A percentile compares a stretch with the other conserved stretches of the same genome.
phyloP scores from a whole-genome alignment of 2,888 invertebrate species.

The Tryphoninae sp. region DNA sequence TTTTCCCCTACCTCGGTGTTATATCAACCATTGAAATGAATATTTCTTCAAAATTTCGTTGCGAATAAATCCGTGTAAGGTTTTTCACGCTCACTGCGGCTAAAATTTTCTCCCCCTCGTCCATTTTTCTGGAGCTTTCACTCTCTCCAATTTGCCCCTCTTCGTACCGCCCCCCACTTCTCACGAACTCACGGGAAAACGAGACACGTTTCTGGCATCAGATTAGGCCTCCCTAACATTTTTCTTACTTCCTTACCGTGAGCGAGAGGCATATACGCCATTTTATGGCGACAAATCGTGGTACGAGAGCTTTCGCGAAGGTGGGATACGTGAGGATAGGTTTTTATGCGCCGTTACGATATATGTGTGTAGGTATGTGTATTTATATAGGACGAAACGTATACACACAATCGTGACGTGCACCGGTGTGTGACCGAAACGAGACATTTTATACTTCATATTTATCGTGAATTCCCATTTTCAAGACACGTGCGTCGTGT shows the following conservation, averaged over 20 bases:
- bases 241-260: conserved; percentile 64
- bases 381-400: background rate
- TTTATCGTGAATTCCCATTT: background rate
- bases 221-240: conserved; percentile 65
- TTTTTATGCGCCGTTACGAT: conserved; percentile 36
- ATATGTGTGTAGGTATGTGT: conserved; percentile 7
- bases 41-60: conserved; percentile 71
- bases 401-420: background rate
- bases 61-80: conserved; percentile 56
- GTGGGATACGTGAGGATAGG: conserved; percentile 51
- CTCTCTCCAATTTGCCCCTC: conserved; percentile 8
- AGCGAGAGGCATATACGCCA: conserved; percentile 38
- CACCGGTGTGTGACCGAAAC: background rate
- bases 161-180: conserved; percentile 37
- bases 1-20: conserved; percentile 61
- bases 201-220: conserved; percentile 67
- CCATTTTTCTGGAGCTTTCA: conserved; percentile 20
- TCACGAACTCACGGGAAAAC: conserved; percentile 39
- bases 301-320: conserved; percentile 51
- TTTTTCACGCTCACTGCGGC: conserved; percentile 50
- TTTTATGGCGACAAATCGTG: conserved; percentile 64
- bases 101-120: conserved; percentile 30
- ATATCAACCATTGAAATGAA: conserved; percentile 76
- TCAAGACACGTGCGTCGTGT: background rate
- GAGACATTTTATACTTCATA: conserved; percentile 10